Evolutionary conservation across 30 jellyfish, hydroid and myxozoan species (phyloP).

Genomic region (Hydra vulgaris): DNA sequence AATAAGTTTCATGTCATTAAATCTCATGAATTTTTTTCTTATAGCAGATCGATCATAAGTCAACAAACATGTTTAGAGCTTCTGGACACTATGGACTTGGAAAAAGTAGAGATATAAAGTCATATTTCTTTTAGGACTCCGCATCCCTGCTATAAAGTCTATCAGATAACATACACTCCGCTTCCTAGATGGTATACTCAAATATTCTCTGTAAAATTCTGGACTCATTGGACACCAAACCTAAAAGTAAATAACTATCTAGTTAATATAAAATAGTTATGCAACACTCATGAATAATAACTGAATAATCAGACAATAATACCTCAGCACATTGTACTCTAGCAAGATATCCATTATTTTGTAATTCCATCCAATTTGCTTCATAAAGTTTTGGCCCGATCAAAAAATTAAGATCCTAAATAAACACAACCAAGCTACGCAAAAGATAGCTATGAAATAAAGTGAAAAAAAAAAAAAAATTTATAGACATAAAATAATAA

Average conservation of each 20-base stretch:
- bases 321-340: constrained; percentile 99
- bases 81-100: no score
- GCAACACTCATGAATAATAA: not conserved
- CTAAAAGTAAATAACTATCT: constrained; percentile 15
- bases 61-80: no score
- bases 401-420: constrained; percentile 84
- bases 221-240: constrained; percentile 99
- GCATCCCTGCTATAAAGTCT: no score
- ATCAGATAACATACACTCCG: no score
- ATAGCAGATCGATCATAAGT: no score
- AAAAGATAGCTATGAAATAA: not conserved
- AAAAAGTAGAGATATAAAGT: no score
- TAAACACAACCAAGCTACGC: no score
- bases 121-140: no score
- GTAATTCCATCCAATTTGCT: constrained; percentile 99
- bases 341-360: constrained; percentile 85
- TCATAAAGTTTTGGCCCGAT: constrained; percentile 98
- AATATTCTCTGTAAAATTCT: constrained; percentile 96
- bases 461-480: not conserved
- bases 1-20: no score
- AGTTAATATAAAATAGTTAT: not conserved
- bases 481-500: no score
- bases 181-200: constrained; percentile 64
- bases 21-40: no score
- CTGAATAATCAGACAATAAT: not conserved